Evolutionary conservation across 1,140 invertebrate genomes (phyloP), one percentile per base, ranked within the genome.

Genomic region (Papilio helenus): DNA sequence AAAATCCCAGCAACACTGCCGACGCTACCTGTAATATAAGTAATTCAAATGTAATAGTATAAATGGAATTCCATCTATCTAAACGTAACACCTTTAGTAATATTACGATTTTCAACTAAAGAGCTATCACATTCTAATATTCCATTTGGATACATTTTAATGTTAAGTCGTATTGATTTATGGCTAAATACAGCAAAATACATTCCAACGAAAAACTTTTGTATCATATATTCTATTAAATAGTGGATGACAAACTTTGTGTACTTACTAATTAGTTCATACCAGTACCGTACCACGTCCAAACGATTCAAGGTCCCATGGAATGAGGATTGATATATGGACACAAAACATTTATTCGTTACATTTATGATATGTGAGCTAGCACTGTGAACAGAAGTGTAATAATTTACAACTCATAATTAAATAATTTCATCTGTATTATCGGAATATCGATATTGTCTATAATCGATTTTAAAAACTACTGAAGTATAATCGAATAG

Each of bases 271-370:
- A 93, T 55, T 72, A 92, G 76, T 80, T 93, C 89, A 81, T 83
- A 93, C 92, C 92, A 93, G 73, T 93, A 92, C 0, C 76, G 80
- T 1, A 90, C 83, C 14, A 91, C 84, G 78, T 94, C 92, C 8
- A 94, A 82, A 0, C 88, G 85, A 72, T 91, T 86, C 10, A 94
- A 82, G 1, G 83, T 80, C 1, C 89, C 87, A 55, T 84, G 81
- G 8, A 79, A n/a, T 0, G 85, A 86, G 4, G 84, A 58, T 20
- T 93, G 87, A 76, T 88, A 91, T 77, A 93, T 86, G 18, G 72
- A 80, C 0, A 94, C 23, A n/a, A 86, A 23, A 58, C 84, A 85
- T 82, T 89, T 88, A 44, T 84, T 79, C 3, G 88, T 86, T 23
- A 89, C 79, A 76, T 92, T 90, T 23, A 89, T n/a, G 0, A 72